Base-by-base conservation (phyloP, 2,888 invertebrate genomes). In the Meliscaeva auricollis region DNA sequence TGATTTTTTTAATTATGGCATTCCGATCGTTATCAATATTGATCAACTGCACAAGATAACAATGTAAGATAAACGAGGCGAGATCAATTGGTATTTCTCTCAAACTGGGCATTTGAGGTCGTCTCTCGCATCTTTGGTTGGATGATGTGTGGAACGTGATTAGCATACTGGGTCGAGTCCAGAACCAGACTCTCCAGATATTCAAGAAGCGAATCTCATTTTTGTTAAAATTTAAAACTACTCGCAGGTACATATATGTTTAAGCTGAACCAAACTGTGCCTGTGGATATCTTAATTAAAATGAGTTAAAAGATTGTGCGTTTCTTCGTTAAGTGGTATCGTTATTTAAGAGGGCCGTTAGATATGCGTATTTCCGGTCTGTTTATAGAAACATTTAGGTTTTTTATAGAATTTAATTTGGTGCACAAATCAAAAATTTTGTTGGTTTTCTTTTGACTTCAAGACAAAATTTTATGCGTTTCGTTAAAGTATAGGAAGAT, bases 1-100 rank as follows among this genome's bases (percentile, higher is more conserved):
- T 85, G 84, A 85, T 85, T 85, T 85, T 82, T 85, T 85, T 85
- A 85, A 85, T 85, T 85, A 85, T 81, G 76, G 80, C 17, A 73
- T 81, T 60, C 78, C 82, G 84, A 85, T 76, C 72, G 62, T 81
- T 85, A 85, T 85, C 84, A 81, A 68, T 66, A 50, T 76, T 73
- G 72, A 80, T 85, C 76, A 73, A 85, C 54, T 68, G 60, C 80
- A 68, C 75, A 60, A 76, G 80, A 81, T 81, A 85, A 85, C 80
- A 85, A 76, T 85, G 75, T 62, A 80, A 81, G 84, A 81, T 85
- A 81, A 81, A 72, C 80, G 64, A 72, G 50, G 72, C 60, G 72
- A 70, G 54, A 72, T 85, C 76, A 76, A 80, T 72, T 76, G 80
- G 75, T 81, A 13, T 9, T 38, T 38, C 38, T 38, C 38, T 13